Conservation (phyloP, 2,888 invertebrate species). For the Oscheius sp. region DNA sequence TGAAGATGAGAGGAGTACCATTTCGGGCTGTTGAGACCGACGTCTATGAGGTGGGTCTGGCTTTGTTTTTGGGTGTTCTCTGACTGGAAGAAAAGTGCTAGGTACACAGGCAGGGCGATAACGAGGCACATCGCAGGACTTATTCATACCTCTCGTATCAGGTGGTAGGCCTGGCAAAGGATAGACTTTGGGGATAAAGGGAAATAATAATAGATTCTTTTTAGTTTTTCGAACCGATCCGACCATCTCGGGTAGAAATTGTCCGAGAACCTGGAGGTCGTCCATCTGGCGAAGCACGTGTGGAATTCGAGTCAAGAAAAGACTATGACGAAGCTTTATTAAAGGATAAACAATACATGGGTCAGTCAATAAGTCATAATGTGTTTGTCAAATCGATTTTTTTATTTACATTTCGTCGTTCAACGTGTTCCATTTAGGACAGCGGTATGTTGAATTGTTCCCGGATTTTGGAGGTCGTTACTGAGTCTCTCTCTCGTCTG, state of each 20-base stretch:
- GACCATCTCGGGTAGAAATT: conserved; percentile 50
- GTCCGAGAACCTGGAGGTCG: conserved; percentile 49
- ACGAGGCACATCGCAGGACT: too few species aligned
- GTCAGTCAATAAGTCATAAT: conserved; percentile 32
- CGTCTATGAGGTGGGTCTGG: conserved; percentile 45
- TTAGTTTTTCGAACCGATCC: conserved; percentile 51
- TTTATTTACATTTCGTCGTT: conserved; percentile 1
- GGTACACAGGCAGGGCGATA: too few species aligned
- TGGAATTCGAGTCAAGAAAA: conserved; percentile 41
- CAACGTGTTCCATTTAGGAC: conserved; percentile 27
- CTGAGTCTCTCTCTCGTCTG: neutral
- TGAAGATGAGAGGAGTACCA: conserved; percentile 58
- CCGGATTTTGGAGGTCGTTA: conserved; percentile 22
- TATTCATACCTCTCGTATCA: too few species aligned
- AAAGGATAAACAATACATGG: conserved; percentile 59
- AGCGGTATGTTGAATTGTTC: conserved; percentile 53
- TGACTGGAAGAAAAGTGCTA: too few species aligned
- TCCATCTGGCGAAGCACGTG: conserved; percentile 50
- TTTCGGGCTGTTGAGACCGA: conserved; percentile 54
- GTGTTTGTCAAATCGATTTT: neutral
- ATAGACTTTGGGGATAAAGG: neutral
- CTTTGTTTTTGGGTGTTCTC: neutral
- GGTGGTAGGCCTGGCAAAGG: neutral
- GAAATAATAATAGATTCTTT: neutral
- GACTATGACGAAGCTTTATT: conserved; percentile 56